Conservation (phyloP, 2,113 vertebrate species). For the Hylia prasina region DNA sequence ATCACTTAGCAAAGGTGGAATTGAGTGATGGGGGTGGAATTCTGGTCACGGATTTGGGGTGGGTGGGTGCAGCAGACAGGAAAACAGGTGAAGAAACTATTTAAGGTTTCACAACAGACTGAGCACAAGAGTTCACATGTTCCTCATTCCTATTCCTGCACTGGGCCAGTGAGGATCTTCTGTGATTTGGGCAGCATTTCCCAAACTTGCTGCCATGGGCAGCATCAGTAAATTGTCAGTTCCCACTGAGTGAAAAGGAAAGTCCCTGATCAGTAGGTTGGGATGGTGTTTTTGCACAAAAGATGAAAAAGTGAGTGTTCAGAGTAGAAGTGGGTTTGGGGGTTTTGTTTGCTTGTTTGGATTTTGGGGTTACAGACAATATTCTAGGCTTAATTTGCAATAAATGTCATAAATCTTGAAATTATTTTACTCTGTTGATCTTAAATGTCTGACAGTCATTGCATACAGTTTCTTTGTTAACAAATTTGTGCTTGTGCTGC, state of each 20-base stretch:
- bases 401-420: not conserved
- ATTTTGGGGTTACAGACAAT: not conserved
- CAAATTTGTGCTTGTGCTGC: conserved; percentile 12
- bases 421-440: not conserved
- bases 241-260: not conserved
- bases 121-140: not conserved
- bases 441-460: conserved; percentile 12
- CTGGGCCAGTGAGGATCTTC: not conserved
- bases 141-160: not conserved
- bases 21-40: not conserved
- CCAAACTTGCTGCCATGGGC: not conserved
- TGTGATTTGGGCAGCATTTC: not conserved
- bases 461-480: not conserved
- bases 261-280: not conserved
- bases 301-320: not conserved
- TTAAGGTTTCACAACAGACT: not conserved
- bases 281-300: not conserved
- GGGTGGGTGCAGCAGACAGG: not conserved
- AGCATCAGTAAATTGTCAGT: not conserved
- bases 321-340: not conserved
- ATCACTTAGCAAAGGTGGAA: not conserved
- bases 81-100: not conserved
- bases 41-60: not conserved
- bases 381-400: not conserved
- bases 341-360: not conserved